Evolutionary conservation across 2,888 invertebrate species (phyloP).

Genomic region (Cetonia aurata): DNA sequence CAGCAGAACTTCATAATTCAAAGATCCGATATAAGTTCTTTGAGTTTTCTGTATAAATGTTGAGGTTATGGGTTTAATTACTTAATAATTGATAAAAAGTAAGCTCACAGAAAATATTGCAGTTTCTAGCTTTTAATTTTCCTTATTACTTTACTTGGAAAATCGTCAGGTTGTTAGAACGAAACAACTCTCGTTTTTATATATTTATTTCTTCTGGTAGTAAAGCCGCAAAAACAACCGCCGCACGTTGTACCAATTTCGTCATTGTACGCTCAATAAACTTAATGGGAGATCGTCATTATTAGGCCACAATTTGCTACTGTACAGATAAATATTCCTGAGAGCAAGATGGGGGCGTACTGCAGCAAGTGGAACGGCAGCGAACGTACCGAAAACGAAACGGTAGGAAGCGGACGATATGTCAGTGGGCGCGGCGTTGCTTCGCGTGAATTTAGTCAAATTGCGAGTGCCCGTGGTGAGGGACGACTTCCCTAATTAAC

Average conservation of each 20-base stretch:
- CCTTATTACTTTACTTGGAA: too few species aligned
- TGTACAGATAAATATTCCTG: conserved; percentile 21
- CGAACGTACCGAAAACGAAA: conserved; percentile 26
- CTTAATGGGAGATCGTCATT: conserved; percentile 32
- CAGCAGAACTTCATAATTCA: too few species aligned
- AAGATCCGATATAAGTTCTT: too few species aligned
- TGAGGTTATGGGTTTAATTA: too few species aligned
- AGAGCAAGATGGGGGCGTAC: conserved; percentile 25
- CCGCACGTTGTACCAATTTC: conserved; percentile 9
- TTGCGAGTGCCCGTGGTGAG: conserved; percentile 50
- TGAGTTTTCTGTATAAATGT: too few species aligned
- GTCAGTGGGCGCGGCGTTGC: conserved; percentile 35
- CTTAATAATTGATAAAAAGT: too few species aligned
- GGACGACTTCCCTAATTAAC: conserved; percentile 67
- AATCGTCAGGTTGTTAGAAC: too few species aligned
- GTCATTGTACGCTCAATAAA: conserved; percentile 34
- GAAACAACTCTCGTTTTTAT: background rate
- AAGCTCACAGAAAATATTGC: too few species aligned
- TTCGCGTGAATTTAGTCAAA: conserved; percentile 47
- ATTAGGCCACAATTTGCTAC: conserved; percentile 18
- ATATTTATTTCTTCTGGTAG: background rate
- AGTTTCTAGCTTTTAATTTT: too few species aligned
- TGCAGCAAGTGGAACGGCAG: conserved; percentile 37
- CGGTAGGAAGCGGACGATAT: conserved; percentile 34
- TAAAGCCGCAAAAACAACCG: conserved; percentile 11